Conservation (phyloP, 2,797 vertebrate species). For the Odontamblyopus rebecca region DNA sequence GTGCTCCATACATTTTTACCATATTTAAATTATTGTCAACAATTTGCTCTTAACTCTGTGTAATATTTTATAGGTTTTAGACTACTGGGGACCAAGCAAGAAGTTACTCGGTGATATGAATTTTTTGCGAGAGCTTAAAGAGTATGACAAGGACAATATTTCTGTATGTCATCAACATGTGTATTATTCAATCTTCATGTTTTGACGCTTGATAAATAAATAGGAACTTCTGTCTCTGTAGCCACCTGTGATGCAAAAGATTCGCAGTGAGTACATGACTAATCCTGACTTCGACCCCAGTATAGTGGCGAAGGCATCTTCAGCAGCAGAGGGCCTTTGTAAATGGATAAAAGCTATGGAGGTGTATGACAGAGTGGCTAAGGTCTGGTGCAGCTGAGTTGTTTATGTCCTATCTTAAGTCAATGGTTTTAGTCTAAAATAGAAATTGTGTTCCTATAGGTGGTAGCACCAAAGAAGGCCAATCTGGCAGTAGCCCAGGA, state of each 20-base stretch:
- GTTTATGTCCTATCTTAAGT: neutral
- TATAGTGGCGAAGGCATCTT: constrained; percentile 93
- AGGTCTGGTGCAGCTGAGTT: constrained; percentile 74
- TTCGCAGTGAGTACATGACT: constrained; percentile 88
- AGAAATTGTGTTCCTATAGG: constrained; percentile 65
- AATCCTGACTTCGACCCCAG: constrained; percentile 94
- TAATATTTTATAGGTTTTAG: constrained; percentile 79
- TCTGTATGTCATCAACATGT: constrained; percentile 78
- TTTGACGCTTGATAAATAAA: constrained; percentile 7
- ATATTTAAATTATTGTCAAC: neutral
- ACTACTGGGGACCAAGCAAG: constrained; percentile 95
- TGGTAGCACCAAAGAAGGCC: constrained; percentile 93
- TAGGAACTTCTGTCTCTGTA: constrained; percentile 40
- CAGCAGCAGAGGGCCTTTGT: constrained; percentile 95
- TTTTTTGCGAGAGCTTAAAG: constrained; percentile 90
- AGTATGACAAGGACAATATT: constrained; percentile 95
- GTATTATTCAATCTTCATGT: neutral
- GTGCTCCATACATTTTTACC: neutral
- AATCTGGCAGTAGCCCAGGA: constrained; percentile 85
- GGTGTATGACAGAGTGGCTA: constrained; percentile 89
- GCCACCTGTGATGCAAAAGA: constrained; percentile 90
- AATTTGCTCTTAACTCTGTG: neutral
- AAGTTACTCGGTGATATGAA: constrained; percentile 93
- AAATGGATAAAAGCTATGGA: constrained; percentile 98
- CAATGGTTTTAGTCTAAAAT: constrained; percentile 5